phyloP scores from a whole-genome alignment of 2,888 invertebrate species.

The Philaethria dido region DNA sequence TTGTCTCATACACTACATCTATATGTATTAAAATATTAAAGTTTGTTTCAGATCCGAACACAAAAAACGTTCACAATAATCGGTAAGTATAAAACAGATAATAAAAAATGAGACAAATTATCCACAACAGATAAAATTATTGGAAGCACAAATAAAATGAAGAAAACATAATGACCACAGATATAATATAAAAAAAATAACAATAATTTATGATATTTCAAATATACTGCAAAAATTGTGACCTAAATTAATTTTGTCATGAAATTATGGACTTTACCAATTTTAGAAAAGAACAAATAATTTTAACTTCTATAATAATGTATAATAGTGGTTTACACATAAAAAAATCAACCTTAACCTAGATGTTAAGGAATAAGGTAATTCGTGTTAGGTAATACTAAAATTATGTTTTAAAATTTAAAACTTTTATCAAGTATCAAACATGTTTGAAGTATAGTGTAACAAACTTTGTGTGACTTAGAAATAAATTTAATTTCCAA shows the following conservation, averaged over 20 bases:
- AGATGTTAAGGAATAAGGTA: conserved; percentile 17
- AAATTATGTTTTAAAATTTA: conserved; percentile 33
- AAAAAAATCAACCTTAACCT: conserved; percentile 12
- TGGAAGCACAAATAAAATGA: conserved; percentile 20
- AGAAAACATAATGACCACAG: background rate
- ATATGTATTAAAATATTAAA: conserved; percentile 32
- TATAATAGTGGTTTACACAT: background rate
- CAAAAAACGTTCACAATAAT: conserved; percentile 53
- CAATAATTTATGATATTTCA: background rate
- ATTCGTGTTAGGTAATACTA: conserved; percentile 31
- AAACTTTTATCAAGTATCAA: conserved; percentile 49
- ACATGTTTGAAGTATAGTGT: conserved; percentile 62
- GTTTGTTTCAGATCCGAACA: conserved; percentile 49
- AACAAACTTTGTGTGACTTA: conserved; percentile 68
- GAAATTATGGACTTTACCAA: conserved; percentile 8
- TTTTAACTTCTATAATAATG: conserved; percentile 6
- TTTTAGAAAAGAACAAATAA: conserved; percentile 24
- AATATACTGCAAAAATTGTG: conserved; percentile 13
- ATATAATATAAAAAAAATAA: background rate
- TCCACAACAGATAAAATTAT: conserved; percentile 25
- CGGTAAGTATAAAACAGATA: conserved; percentile 50
- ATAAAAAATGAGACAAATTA: conserved; percentile 41
- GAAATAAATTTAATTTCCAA: conserved; percentile 62
- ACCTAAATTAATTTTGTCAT: conserved; percentile 2
- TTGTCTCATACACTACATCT: conserved; percentile 22